Conservation (phyloP, 2,797 vertebrate genomes). For the Serranus cabrilla region DNA sequence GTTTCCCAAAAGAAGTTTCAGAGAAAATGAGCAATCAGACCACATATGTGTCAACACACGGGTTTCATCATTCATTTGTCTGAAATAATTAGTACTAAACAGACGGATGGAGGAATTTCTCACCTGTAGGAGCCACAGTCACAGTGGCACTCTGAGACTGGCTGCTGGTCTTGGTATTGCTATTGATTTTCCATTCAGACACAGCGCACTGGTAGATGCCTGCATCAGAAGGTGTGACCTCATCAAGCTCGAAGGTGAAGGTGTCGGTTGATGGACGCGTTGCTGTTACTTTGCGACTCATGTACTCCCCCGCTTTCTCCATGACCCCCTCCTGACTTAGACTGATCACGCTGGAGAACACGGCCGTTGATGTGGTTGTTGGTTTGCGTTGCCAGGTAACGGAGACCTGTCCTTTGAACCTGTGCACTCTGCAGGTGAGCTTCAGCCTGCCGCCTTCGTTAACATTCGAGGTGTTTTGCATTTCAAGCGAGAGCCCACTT, state of each 20-base stretch:
- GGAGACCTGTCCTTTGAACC: slow-evolving; percentile 78
- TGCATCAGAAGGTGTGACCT: slow-evolving; percentile 70
- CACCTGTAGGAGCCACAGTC: slow-evolving; percentile 72
- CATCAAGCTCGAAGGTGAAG: slow-evolving; percentile 80
- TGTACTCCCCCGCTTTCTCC: slow-evolving; percentile 38
- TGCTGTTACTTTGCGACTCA: slow-evolving; percentile 53
- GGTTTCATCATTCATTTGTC: background rate
- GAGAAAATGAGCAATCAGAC: background rate
- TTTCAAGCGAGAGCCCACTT: slow-evolving; percentile 75
- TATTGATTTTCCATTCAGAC: slow-evolving; percentile 83
- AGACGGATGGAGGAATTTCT: slow-evolving; percentile 15
- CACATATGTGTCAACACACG: background rate
- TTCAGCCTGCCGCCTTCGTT: slow-evolving; percentile 80
- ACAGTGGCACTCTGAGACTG: slow-evolving; percentile 60
- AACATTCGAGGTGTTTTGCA: slow-evolving; percentile 42
- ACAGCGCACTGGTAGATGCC: slow-evolving; percentile 88
- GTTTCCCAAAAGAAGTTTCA: background rate
- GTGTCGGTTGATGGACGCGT: slow-evolving; percentile 48
- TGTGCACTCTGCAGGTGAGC: slow-evolving; percentile 81
- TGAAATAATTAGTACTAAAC: background rate
- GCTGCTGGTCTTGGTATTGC: slow-evolving; percentile 67
- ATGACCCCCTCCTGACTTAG: slow-evolving; percentile 79
- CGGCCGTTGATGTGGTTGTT: rapidly evolving
- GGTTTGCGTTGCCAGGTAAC: slow-evolving; percentile 86
- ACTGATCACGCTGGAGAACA: slow-evolving; percentile 70